Evolutionary conservation across 2,888 invertebrate genomes (phyloP), one percentile per base, ranked within the genome.

Genomic region (Hofmannophila pseudospretella): DNA sequence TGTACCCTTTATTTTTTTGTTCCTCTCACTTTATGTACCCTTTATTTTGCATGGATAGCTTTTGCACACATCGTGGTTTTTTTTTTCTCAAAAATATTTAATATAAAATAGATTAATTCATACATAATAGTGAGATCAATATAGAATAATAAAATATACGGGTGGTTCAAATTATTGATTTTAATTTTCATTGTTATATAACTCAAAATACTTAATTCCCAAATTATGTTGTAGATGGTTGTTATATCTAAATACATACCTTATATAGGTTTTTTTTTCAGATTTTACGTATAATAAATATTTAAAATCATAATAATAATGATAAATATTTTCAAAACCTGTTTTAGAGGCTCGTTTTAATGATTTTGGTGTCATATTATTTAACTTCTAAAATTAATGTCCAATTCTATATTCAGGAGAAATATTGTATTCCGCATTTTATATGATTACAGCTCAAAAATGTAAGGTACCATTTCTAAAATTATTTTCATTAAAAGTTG

Each of bases 81-180:
- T 47, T 39, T 51, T 49, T 47, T 51, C 42, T 30, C 14, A 16
- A 49, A 43, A 49, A 47, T 51, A 48, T 54, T n/a, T 23, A 23
- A 22, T 12, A 54, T 58, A 62, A 56, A 58, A 65, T 63, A 58
- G 62, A 52, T 57, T 70, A 68, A 69, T 58, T 64, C 55, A 60
- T 68, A 60, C 59, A 64, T 71, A 65, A 76, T 82, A 82, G 78
- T 77, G 77, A 80, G 78, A 82, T 63, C 64, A 65, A 66, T 63
- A 68, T 57, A 76, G 67, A 66, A 47, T 56, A 50, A 58, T 58
- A 67, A 65, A 63, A 69, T 67, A 72, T 78, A 82, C 80, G 78
- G 79, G 79, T 84, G 76, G 73, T 81, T 81, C 71, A 75, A 68
- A 61, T 54, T 62, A 61, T 59, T 44, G 45, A 57, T 52, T 56